Base-by-base conservation (phyloP, 2,888 invertebrate genomes). In the Chrysodeixis includens region DNA sequence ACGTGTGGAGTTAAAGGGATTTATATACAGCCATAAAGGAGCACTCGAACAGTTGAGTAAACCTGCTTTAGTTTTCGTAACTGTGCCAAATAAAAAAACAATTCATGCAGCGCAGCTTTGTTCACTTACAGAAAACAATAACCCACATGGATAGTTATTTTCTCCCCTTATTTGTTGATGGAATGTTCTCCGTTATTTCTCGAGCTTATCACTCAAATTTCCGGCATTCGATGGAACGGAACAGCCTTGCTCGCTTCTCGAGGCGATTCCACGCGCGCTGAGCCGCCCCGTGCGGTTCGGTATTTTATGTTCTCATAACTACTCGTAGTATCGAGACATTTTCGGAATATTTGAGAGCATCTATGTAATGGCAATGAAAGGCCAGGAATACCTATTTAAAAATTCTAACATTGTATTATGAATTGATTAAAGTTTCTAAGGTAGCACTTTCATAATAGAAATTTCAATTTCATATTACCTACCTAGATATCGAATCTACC, bases 201-300 rank as follows among this genome's bases (percentile, higher is more conserved):
- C 9, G 18, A 22, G 49, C 22, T 30, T 58, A 62, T 30, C 20
- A 49, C 22, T 62, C 12, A 40, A 75, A 78, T 72, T 62, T 69
- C 67, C 62, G 69, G 22, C 18, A 14, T 59, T 40, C 35, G 53
- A 62, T 63, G 46, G 51, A 60, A 63, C 59, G 56, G 49, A 65
- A 67, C 40, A 9, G 12, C 8, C 10, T 16, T 16, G 10, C 18
- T n/a, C 46, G 46, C 18, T 9, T 44, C 44, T 35, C 35, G 35
- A 9, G 10, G 3, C 14, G n/a, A 2, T 40, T 40, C 40, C 40
- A 40, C 40, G 40, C 40, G 46, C 46, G n/a, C 16, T 16, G 7
- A 5, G 16, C 14, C 18, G 18, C 18, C 0, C 16, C 44, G 14
- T 1, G 40, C 40, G 40, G 2, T 12, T 14, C 2, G 0, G 3